Conservation (phyloP, 2,888 invertebrate species). For the Dusona sp. region DNA sequence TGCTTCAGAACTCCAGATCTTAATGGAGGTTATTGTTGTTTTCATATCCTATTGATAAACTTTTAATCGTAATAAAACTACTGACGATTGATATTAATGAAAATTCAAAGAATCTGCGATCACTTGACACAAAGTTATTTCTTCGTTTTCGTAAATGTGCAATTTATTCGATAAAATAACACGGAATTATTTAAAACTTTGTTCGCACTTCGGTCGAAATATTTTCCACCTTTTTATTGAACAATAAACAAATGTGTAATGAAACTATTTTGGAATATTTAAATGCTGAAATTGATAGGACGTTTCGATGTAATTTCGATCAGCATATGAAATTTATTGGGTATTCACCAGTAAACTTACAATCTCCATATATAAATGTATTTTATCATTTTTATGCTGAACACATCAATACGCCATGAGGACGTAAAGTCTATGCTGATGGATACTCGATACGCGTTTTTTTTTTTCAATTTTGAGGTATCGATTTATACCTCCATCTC, state of each 20-base stretch:
- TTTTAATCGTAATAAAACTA: no score
- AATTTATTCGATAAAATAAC: neutral
- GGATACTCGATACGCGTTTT: neutral
- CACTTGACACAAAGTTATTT: no score
- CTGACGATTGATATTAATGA: no score
- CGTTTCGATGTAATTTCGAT: neutral
- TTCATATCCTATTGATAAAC: no score
- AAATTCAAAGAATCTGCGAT: no score
- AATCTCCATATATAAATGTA: neutral
- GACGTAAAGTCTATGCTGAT: neutral
- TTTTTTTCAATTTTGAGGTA: slow-evolving; percentile 2
- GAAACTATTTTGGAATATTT: neutral
- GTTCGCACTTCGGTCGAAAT: neutral
- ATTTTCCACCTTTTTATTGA: neutral
- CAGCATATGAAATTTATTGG: neutral
- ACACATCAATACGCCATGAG: neutral
- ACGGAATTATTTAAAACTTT: neutral
- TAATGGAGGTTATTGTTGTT: no score
- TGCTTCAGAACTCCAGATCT: no score
- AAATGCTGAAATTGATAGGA: neutral
- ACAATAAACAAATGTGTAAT: neutral
- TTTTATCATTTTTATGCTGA: slow-evolving; percentile 8
- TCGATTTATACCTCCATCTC: neutral
- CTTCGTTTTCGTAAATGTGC: no score
- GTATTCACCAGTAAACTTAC: neutral